Evolutionary conservation across 2,888 invertebrate species (phyloP).

Genomic region (Lepidocyrtinus sp.): DNA sequence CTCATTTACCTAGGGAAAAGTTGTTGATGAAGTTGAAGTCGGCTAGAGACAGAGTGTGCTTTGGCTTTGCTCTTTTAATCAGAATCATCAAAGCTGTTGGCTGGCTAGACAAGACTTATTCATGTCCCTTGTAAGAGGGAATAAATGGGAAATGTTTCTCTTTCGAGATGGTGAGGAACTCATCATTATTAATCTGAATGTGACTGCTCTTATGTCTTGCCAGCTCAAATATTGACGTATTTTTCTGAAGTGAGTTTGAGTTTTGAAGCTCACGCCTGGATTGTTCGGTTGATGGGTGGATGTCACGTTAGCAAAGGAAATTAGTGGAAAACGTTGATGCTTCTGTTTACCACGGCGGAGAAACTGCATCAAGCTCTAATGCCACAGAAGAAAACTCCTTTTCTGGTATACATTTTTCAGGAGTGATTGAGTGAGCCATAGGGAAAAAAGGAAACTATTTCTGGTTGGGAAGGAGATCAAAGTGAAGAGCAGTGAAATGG

Average conservation of each 20-base stretch:
- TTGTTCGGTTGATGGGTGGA: conserved; percentile 17
- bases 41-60: no score
- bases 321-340: conserved; percentile 10
- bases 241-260: conserved; percentile 11
- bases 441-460: conserved; percentile 49
- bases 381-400: conserved; percentile 4
- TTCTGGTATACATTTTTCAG: conserved; percentile 8
- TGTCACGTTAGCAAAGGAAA: conserved; percentile 16
- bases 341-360: not conserved
- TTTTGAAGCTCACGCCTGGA: conserved; percentile 20
- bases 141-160: conserved; percentile 2
- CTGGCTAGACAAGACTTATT: not conserved
- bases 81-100: conserved; percentile 13
- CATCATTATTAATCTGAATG: conserved; percentile 5
- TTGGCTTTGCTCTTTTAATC: conserved; percentile 10
- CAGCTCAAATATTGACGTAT: conserved; percentile 17
- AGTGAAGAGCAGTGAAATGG: conserved; percentile 61
- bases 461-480: conserved; percentile 60
- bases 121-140: not conserved
- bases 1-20: no score
- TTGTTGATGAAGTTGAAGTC: no score
- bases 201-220: conserved; percentile 1
- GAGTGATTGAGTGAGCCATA: conserved; percentile 25
- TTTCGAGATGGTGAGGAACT: not conserved
- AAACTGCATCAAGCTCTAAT: no score